Percentiles rank a stretch among this genome's conserved stretches.
Evolutionary conservation across 2,113 vertebrate species (phyloP).

Genomic region (Peromyscus maniculatus): DNA sequence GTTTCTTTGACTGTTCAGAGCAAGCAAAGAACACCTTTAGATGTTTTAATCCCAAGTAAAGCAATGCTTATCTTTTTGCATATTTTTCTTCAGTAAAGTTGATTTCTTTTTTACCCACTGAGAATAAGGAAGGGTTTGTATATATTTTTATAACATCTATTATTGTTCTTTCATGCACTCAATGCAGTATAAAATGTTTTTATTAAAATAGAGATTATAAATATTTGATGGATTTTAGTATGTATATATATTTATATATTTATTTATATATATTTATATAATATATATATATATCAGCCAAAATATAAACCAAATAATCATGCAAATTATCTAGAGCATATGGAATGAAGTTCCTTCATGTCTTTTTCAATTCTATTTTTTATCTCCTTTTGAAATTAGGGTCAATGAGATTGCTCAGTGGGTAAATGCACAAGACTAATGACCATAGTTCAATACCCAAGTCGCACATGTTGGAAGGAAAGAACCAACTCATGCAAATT

Average conservation of each 20-base stretch:
- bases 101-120: background rate
- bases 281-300: background rate
- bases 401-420: background rate
- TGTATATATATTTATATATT: background rate
- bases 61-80: background rate
- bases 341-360: background rate
- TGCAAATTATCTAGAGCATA: background rate
- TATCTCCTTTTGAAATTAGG: background rate
- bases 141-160: background rate
- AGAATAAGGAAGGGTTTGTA: background rate
- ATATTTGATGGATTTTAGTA: background rate
- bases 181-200: background rate
- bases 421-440: background rate
- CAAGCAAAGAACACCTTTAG: background rate
- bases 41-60: constrained; percentile 8
- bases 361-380: background rate
- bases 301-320: background rate
- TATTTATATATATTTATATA: no score
- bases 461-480: background rate
- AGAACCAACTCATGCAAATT: background rate
- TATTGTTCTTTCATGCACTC: background rate
- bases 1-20: background rate
- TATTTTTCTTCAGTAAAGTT: background rate
- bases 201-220: background rate
- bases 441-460: background rate